phyloP scores from a whole-genome alignment of 2,797 vertebrate species.

The Xerus rutilus region DNA sequence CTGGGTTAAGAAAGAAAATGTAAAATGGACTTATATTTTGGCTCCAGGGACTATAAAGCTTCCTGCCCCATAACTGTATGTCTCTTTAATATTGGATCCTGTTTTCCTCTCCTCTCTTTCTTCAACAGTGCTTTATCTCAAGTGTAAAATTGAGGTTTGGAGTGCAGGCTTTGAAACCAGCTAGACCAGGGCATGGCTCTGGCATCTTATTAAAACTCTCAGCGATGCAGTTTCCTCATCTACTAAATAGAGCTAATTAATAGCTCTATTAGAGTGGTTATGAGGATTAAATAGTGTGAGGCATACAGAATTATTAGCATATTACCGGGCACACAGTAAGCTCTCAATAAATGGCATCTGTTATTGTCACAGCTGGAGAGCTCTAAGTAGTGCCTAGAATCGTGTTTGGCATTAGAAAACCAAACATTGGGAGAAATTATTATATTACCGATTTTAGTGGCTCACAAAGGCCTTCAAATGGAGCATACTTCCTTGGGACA shows the following conservation, averaged over 20 bases:
- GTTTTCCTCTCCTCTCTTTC: neutral
- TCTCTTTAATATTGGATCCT: neutral
- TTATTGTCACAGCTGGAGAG: neutral
- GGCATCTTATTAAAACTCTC: neutral
- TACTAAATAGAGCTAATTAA: neutral
- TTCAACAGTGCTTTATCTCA: neutral
- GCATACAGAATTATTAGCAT: neutral
- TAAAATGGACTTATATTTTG: constrained; percentile 1
- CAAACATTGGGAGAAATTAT: neutral
- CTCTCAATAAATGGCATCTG: constrained; percentile 14
- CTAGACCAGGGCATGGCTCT: neutral
- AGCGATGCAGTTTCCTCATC: neutral
- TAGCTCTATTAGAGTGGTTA: neutral
- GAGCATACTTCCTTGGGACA: neutral
- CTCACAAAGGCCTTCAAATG: neutral
- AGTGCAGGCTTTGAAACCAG: neutral
- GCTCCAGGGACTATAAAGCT: neutral
- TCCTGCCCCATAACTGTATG: neutral
- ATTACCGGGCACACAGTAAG: neutral
- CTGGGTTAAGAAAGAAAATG: neutral
- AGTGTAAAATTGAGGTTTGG: neutral
- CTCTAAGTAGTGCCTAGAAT: neutral
- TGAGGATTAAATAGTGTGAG: neutral
- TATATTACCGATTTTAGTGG: constrained; percentile 8
- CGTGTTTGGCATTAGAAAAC: constrained; percentile 12